These are phyloP conservation scores for Bolinopsis microptera DNA, from an alignment of 37 sponge, comb jelly and placozoan genomes.

Conservation along the genomic window DNA sequence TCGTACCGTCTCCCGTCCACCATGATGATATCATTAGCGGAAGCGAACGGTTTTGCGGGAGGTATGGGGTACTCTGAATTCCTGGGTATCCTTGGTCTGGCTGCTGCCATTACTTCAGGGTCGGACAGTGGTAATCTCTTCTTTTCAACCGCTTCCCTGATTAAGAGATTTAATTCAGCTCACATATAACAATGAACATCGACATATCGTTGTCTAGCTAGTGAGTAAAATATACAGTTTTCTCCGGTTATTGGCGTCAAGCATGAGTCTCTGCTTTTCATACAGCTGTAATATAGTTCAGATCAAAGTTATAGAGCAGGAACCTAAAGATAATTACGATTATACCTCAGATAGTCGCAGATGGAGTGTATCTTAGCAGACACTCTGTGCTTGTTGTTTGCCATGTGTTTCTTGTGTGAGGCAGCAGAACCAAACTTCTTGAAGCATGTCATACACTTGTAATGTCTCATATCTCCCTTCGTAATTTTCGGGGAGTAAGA, in stretches of 20 bases:
- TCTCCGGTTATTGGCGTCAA: too few species aligned
- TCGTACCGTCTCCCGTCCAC: constrained; percentile 48
- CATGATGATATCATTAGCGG: constrained; percentile 48
- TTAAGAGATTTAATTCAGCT: background rate
- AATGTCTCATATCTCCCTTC: constrained; percentile 47
- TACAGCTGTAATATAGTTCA: too few species aligned
- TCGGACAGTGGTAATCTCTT: constrained; percentile 36
- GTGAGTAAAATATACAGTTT: too few species aligned
- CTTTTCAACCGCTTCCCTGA: constrained; percentile 43
- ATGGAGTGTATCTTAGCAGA: constrained; percentile 36
- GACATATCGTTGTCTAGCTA: too few species aligned
- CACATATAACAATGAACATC: too few species aligned
- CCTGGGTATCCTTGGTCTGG: constrained; percentile 4
- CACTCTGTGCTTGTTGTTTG: constrained; percentile 14
- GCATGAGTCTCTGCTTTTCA: too few species aligned
- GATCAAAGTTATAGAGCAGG: too few species aligned
- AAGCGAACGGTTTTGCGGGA: constrained; percentile 40
- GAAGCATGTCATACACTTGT: constrained; percentile 53
- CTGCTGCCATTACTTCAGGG: constrained; percentile 52
- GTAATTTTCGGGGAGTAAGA: background rate
- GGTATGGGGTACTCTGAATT: constrained; percentile 57
- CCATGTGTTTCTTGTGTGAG: constrained; percentile 38
- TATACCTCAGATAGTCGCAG: constrained; percentile 50
- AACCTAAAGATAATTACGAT: background rate
- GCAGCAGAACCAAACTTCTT: constrained; percentile 33